These are phyloP conservation scores for Argyresthia albistria DNA, from an alignment of 2,888 invertebrate genomes.

Conservation along the genomic window DNA sequence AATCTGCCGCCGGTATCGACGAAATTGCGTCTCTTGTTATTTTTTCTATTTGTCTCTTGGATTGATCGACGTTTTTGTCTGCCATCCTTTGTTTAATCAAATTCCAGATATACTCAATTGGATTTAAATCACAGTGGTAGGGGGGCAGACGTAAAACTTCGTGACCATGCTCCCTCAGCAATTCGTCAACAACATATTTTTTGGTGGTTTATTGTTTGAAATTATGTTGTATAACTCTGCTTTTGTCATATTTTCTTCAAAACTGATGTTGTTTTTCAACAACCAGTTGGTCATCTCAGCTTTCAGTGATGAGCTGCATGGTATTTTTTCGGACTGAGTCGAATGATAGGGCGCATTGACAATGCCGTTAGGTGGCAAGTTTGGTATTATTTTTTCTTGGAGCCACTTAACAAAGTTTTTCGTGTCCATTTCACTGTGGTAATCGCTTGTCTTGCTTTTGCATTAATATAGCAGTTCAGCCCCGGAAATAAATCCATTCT, in stretches of 20 bases:
- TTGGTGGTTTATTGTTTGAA: conserved; percentile 12
- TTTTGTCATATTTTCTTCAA: conserved; percentile 16
- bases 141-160: conserved; percentile 26
- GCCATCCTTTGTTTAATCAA: conserved; percentile 13
- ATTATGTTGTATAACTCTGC: conserved; percentile 15
- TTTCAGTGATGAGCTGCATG: conserved; percentile 11
- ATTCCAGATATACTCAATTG: conserved; percentile 21
- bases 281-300: conserved; percentile 16
- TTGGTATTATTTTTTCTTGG: no score
- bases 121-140: conserved; percentile 26
- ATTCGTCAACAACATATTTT: conserved; percentile 23
- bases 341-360: conserved; percentile 7
- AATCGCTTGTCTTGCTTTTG: no score
- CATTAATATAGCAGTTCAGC: no score
- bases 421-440: no score
- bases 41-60: conserved; percentile 18
- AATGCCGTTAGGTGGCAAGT: background rate
- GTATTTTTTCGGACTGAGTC: background rate
- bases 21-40: conserved; percentile 13
- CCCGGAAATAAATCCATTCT: no score
- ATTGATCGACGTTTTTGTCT: conserved; percentile 19
- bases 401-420: no score
- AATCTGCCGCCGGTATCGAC: conserved; percentile 12
- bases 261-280: conserved; percentile 14
- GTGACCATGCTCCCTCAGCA: conserved; percentile 20